Conservation (phyloP, 2,888 invertebrate genomes). For the Oscheius sp. region DNA sequence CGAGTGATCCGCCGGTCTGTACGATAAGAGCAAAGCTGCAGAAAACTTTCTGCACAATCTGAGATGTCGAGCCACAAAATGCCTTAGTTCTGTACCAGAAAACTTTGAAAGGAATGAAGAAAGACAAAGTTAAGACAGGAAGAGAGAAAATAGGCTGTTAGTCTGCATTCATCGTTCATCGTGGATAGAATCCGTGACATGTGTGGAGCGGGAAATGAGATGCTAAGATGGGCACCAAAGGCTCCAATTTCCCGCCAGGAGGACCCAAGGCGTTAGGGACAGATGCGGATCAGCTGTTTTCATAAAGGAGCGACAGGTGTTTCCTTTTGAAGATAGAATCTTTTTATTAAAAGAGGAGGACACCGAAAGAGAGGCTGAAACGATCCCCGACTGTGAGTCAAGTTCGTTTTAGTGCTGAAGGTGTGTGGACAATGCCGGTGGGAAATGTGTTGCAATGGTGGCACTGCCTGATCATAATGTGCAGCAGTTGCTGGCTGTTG, state of each 20-base stretch:
- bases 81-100: no score
- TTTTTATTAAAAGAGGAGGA: constrained; percentile 2
- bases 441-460: constrained; percentile 7
- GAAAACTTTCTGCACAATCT: background rate
- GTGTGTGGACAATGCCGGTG: background rate
- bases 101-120: no score
- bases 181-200: constrained; percentile 30
- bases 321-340: no score
- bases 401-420: background rate
- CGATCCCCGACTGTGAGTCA: constrained; percentile 3
- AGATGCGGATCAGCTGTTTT: constrained; percentile 34
- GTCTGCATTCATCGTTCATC: constrained; percentile 23
- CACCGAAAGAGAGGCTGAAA: background rate
- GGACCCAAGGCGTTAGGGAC: constrained; percentile 15
- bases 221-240: constrained; percentile 32
- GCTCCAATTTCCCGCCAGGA: constrained; percentile 35
- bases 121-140: no score
- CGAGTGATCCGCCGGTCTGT: constrained; percentile 5
- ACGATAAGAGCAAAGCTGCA: constrained; percentile 30
- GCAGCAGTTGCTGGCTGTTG: constrained; percentile 18
- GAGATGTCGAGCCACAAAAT: no score
- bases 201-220: constrained; percentile 34
- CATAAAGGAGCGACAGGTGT: constrained; percentile 16
- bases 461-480: constrained; percentile 8
- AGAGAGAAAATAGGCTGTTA: background rate